phyloP scores from a whole-genome alignment of 2,797 vertebrate genomes.

The Bradypodion pumilum region DNA sequence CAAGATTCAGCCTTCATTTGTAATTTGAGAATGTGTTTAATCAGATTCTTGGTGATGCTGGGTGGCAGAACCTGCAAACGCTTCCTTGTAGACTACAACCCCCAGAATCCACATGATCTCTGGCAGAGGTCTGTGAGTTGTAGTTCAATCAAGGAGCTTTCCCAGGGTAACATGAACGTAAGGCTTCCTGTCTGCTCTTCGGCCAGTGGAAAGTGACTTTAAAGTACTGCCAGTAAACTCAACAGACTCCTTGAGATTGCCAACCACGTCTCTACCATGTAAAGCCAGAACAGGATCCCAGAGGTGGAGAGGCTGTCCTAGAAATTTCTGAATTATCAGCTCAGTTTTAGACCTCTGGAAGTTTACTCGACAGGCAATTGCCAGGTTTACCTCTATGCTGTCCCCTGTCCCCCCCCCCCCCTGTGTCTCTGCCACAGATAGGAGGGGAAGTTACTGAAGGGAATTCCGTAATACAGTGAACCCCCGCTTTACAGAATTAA shows the following conservation, averaged over 20 bases:
- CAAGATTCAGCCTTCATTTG: background rate
- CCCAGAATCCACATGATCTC: too few species aligned
- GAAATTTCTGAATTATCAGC: constrained; percentile 67
- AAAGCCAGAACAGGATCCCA: constrained; percentile 66
- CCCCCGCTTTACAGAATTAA: too few species aligned
- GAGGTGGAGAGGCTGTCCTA: constrained; percentile 55
- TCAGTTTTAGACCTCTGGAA: constrained; percentile 54
- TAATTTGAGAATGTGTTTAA: background rate
- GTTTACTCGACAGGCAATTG: background rate
- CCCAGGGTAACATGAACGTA: background rate
- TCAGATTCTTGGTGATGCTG: background rate
- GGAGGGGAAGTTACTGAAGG: too few species aligned
- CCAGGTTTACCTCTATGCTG: constrained; percentile 39
- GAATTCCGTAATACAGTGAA: too few species aligned
- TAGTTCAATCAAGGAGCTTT: background rate
- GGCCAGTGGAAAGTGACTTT: constrained; percentile 2
- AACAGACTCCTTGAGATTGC: constrained; percentile 31
- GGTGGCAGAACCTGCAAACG: too few species aligned
- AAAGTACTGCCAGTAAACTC: background rate
- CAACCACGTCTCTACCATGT: background rate
- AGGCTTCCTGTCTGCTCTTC: constrained; percentile 27
- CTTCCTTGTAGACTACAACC: too few species aligned
- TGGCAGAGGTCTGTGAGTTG: too few species aligned
- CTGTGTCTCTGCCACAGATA: too few species aligned
- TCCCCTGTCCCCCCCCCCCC: too few species aligned